Conservation (phyloP, 2,797 vertebrate species). For the Sebastes trivittatus region DNA sequence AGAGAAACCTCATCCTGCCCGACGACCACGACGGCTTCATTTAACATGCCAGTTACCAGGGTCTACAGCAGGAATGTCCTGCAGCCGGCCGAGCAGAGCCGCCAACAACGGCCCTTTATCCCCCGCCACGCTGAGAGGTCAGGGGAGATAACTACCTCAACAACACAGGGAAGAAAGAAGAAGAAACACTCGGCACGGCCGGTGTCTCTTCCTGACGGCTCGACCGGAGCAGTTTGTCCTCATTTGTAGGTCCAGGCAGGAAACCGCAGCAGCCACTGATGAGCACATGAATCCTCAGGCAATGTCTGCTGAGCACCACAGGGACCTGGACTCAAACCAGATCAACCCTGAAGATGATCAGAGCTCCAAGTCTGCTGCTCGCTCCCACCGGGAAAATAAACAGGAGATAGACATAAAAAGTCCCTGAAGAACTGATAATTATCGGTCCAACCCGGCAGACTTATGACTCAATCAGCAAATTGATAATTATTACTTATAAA, state of each 20-base stretch:
- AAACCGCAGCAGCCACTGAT: slow-evolving; percentile 17
- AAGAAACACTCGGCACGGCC: not conserved
- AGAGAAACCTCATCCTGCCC: slow-evolving; percentile 12
- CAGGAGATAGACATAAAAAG: not conserved
- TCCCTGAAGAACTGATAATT: not conserved
- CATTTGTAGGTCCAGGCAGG: not conserved
- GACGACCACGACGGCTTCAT: not conserved
- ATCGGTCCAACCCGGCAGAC: not conserved
- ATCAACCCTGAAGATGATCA: not conserved
- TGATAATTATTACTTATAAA: not conserved
- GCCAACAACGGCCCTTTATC: slow-evolving; percentile 16
- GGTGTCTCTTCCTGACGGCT: not conserved
- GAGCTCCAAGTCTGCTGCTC: not conserved
- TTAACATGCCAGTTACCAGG: slow-evolving; percentile 31
- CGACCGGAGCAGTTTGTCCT: not conserved
- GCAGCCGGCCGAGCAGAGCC: slow-evolving; percentile 4
- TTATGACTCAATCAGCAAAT: not conserved
- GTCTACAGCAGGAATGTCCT: slow-evolving; percentile 37
- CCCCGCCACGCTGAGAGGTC: not conserved
- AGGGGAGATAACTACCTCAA: not conserved
- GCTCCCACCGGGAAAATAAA: not conserved
- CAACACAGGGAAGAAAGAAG: not conserved
- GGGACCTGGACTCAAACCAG: not conserved
- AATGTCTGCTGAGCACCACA: not conserved
- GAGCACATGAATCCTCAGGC: slow-evolving; percentile 8